Evolutionary conservation across 2,888 invertebrate genomes (phyloP), one percentile per base, ranked within the genome.

Genomic region (Crematogaster levior): DNA sequence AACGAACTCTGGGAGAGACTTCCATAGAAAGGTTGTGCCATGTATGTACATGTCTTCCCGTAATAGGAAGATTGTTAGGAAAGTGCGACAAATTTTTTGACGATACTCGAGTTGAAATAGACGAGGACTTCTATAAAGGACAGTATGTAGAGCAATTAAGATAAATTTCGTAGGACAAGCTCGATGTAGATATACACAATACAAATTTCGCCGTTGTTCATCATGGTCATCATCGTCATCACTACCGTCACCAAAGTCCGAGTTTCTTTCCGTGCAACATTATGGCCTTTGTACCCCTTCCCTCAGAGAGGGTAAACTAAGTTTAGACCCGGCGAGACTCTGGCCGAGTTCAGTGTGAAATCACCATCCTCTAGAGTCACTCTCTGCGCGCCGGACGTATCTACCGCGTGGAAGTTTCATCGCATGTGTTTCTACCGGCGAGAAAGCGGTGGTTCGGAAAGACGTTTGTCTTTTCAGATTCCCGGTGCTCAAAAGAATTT

Each of bases 311-410:
- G 86, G 70, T 81, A 84, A 85, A 90, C 93, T 93, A 93, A 93
- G 92, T 90, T 92, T 93, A 93, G 93, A 91, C 85, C 89, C 90
- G 88, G 88, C 89, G 46, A 90, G 85, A 86, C 86, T 87, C 73
- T 60, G 68, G 61, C 79, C 85, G 89, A 88, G 86, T 90, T 91
- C 92, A 92, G 92, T 93, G 85, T 83, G 87, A 91, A 91, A 90
- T 86, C 87, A 88, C 86, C 90, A 88, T 92, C 89, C 92, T 89
- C 87, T 81, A 87, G 88, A 77, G 82, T 81, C 89, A 87, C 91
- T 91, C 91, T 91, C 91, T 88, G 83, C 65, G 70, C 79, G 75
- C 72, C 80, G 56, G 34, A 80, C 80, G 73, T 37, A n/a, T 24
- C n/a, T 63, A 61, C 27, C 37, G 37, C 40, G 46, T 27, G 10